These are phyloP conservation scores for Dryobotodes eremita DNA, from an alignment of 2,888 invertebrate species.

Conservation along the genomic window DNA sequence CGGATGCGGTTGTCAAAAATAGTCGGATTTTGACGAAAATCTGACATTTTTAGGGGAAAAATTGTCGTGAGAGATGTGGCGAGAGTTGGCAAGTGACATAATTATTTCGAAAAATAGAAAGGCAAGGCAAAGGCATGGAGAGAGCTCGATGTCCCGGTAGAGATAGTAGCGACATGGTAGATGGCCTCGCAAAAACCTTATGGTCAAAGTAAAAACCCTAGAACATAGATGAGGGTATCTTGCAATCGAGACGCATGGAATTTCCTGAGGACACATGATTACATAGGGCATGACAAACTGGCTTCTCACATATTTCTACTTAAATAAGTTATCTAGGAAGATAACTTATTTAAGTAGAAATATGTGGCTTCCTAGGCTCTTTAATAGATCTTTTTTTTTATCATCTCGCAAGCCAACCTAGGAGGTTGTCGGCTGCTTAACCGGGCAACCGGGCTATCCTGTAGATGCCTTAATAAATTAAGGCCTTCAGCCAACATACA, in stretches of 20 bases:
- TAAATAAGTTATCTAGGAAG: too few relatives aligned
- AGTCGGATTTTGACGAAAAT: conserved; percentile 22
- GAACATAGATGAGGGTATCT: neutral
- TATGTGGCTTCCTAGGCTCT: neutral
- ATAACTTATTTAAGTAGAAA: neutral
- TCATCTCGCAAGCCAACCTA: neutral
- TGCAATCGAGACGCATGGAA: neutral
- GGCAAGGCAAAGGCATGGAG: too few relatives aligned
- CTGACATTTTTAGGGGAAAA: neutral
- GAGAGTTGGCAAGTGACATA: neutral
- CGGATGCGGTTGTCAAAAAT: conserved; percentile 75
- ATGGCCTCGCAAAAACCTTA: conserved; percentile 1
- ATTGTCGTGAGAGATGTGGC: too few relatives aligned
- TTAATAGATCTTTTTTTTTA: neutral
- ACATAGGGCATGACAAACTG: neutral
- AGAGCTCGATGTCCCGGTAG: too few relatives aligned
- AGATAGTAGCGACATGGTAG: neutral
- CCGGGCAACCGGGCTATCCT: neutral
- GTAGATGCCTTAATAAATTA: neutral
- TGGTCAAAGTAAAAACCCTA: conserved; percentile 23
- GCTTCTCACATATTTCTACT: too few relatives aligned
- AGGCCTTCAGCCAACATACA: neutral
- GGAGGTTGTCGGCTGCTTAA: neutral
- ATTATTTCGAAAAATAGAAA: neutral
- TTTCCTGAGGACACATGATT: conserved; percentile 17